Conservation (phyloP, 2,797 vertebrate genomes). For the Rhabdophis nuchalis region DNA sequence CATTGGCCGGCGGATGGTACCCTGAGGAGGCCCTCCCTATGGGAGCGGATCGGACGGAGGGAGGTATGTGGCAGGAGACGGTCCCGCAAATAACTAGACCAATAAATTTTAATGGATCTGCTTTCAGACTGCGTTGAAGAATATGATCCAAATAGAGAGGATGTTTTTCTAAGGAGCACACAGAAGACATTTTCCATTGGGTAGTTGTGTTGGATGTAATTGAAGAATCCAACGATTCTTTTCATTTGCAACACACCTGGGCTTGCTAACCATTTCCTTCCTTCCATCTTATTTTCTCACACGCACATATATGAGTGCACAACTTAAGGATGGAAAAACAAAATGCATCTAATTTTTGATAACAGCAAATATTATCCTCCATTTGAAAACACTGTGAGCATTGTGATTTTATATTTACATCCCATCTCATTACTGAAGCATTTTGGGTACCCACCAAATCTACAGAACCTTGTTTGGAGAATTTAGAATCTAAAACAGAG, state of each 20-base stretch:
- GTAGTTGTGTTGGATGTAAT: not conserved
- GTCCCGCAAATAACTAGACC: too few species aligned
- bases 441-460: not conserved
- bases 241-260: not conserved
- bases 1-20: too few species aligned
- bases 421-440: not conserved
- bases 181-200: not conserved
- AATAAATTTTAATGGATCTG: not conserved
- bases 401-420: not conserved
- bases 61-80: too few species aligned
- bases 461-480: not conserved
- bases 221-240: not conserved
- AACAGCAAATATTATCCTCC: not conserved
- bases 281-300: not conserved
- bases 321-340: not conserved
- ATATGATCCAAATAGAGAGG: not conserved
- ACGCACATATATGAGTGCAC: not conserved
- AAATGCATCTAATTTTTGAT: not conserved
- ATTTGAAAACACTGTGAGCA: not conserved
- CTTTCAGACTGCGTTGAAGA: not conserved
- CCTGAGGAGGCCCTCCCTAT: too few species aligned
- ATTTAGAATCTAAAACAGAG: too few species aligned
- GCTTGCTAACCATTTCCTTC: not conserved
- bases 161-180: not conserved
- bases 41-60: too few species aligned